Evolutionary conservation across 1,140 invertebrate genomes (phyloP).

Genomic region (Dendroctonus ponderosae): DNA sequence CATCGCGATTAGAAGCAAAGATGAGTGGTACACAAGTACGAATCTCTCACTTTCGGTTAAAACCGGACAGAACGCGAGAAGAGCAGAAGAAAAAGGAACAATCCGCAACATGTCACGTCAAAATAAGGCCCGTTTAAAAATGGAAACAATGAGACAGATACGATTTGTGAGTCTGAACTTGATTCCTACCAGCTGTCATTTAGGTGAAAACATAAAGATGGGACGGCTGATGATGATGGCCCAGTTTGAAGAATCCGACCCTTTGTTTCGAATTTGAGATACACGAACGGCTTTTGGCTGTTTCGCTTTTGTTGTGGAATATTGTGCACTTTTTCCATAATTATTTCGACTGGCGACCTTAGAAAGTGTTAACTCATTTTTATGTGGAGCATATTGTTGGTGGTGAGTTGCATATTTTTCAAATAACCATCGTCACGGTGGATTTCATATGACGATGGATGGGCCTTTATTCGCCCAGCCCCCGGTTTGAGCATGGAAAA

Average conservation of each 20-base stretch:
- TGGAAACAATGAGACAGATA: slow-evolving; percentile 29
- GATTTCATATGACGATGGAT: slow-evolving; percentile 16
- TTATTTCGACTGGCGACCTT: not conserved
- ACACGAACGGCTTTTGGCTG: not conserved
- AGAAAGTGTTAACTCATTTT: not conserved
- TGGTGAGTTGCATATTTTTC: slow-evolving; percentile 23
- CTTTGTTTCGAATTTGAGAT: slow-evolving; percentile 12
- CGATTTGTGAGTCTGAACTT: slow-evolving; percentile 31
- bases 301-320: not conserved
- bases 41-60: no score
- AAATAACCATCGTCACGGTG: slow-evolving; percentile 19
- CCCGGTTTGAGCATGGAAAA: slow-evolving; percentile 21
- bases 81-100: not conserved
- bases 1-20: no score
- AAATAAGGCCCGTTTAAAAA: slow-evolving; percentile 26
- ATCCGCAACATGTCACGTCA: slow-evolving; percentile 7
- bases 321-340: not conserved
- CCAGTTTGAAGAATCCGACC: not conserved
- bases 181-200: slow-evolving; percentile 29
- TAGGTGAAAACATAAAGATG: slow-evolving; percentile 27
- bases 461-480: slow-evolving; percentile 21
- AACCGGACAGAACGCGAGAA: not conserved
- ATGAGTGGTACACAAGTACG: no score
- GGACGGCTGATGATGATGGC: not conserved
- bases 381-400: no score